Conservation (phyloP, 2,888 invertebrate genomes). For the Leptura quadrifasciata region DNA sequence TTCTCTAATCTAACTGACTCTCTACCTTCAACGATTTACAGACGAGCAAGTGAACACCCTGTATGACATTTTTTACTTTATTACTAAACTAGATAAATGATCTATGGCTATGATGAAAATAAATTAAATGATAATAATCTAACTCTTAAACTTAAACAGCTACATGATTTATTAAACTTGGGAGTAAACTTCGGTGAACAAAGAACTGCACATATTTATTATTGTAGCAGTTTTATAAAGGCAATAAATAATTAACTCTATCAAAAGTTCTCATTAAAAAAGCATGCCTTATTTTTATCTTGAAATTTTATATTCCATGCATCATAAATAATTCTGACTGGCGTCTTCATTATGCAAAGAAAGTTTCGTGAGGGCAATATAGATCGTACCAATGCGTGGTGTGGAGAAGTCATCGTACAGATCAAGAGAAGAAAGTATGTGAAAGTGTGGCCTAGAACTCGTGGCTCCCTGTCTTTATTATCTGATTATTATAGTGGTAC, state of each 20-base stretch:
- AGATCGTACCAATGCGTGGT: slow-evolving; percentile 53
- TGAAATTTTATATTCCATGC: slow-evolving; percentile 28
- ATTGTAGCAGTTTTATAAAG: background rate
- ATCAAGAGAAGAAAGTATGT: slow-evolving; percentile 70
- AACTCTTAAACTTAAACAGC: too few relatives aligned
- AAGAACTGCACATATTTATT: background rate
- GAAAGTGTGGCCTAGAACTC: slow-evolving; percentile 73
- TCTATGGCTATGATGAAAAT: too few relatives aligned
- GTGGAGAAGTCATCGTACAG: slow-evolving; percentile 53
- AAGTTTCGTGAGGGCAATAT: slow-evolving; percentile 54
- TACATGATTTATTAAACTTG: too few relatives aligned
- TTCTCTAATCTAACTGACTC: too few relatives aligned
- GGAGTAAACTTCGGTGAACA: too few relatives aligned
- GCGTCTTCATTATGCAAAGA: slow-evolving; percentile 57
- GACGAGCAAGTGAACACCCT: too few relatives aligned
- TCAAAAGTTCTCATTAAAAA: background rate
- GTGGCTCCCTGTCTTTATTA: slow-evolving; percentile 69
- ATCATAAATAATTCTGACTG: slow-evolving; percentile 41
- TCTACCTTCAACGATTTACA: too few relatives aligned
- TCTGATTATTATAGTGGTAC: slow-evolving; percentile 65
- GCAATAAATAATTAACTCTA: background rate
- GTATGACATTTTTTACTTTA: too few relatives aligned
- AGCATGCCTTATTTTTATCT: slow-evolving; percentile 23
- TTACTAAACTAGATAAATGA: too few relatives aligned
- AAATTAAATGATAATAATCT: too few relatives aligned